Conservation (phyloP, 2,113 vertebrate genomes). For the Chaenocephalus aceratus region DNA sequence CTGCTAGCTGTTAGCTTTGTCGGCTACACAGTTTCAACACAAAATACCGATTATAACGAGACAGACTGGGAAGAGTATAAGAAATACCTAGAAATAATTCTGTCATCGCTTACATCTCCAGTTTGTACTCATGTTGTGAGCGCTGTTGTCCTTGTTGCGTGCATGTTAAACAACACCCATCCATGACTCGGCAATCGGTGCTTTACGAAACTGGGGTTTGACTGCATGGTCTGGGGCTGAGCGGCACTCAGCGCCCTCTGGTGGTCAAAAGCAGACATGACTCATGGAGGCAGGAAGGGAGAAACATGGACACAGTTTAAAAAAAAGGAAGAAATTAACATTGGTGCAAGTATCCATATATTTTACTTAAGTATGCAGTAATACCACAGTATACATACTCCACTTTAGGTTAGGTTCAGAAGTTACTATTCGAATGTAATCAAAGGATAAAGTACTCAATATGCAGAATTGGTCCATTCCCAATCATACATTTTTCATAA, state of each 20-base stretch:
- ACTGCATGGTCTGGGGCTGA: neutral
- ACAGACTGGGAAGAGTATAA: accelerated
- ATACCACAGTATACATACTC: too few species aligned
- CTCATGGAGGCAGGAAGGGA: neutral
- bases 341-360: too few species aligned
- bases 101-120: neutral
- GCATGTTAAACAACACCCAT: constrained; percentile 17
- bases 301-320: neutral
- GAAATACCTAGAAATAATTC: neutral
- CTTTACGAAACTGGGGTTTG: constrained; percentile 24
- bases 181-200: constrained; percentile 61
- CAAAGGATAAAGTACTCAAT: neutral
- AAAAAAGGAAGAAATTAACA: too few species aligned
- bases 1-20: neutral
- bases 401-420: neutral
- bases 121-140: neutral
- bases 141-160: constrained; percentile 25
- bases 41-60: accelerated
- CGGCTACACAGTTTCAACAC: neutral
- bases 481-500: neutral
- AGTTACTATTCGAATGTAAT: neutral
- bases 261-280: neutral
- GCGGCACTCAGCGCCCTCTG: constrained; percentile 15
- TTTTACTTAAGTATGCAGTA: neutral
- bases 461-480: neutral